phyloP scores from a whole-genome alignment of 2,113 vertebrate genomes.

The Papio anubis region DNA sequence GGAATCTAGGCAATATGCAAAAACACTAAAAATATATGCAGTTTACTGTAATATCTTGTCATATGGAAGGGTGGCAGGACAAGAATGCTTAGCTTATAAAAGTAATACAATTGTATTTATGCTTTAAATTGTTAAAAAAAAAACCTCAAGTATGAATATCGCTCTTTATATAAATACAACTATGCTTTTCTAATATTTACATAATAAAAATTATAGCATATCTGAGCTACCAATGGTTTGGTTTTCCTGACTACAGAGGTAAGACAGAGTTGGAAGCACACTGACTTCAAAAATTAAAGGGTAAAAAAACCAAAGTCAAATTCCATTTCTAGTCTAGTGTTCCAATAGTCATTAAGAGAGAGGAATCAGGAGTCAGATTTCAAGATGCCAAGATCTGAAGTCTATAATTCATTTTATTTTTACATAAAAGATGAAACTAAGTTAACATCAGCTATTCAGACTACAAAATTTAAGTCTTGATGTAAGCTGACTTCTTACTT shows the following conservation, averaged over 20 bases:
- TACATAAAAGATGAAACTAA: conserved; percentile 58
- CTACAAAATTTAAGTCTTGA: conserved; percentile 55
- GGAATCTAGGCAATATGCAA: neutral
- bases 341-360: conserved; percentile 63
- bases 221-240: conserved; percentile 16
- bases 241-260: conserved; percentile 6
- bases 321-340: conserved; percentile 25
- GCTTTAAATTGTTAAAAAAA: conserved; percentile 32
- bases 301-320: conserved; percentile 60
- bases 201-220: conserved; percentile 35
- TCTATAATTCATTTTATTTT: conserved; percentile 61
- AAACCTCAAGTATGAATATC: neutral
- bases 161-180: conserved; percentile 37
- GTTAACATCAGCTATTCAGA: conserved; percentile 53
- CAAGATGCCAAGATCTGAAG: conserved; percentile 60
- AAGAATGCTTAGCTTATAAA: neutral
- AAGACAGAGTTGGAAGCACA: conserved; percentile 33
- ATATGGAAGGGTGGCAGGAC: neutral
- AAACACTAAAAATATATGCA: conserved; percentile 24
- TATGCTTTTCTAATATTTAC: conserved; percentile 50
- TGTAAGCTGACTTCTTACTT: conserved; percentile 55
- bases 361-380: conserved; percentile 59
- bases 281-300: conserved; percentile 62
- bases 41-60: neutral
- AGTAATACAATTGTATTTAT: neutral